Evolutionary conservation across 1,140 invertebrate species (phyloP), one percentile per base, ranked within the genome.

Genomic region (Mamestra configurata): DNA sequence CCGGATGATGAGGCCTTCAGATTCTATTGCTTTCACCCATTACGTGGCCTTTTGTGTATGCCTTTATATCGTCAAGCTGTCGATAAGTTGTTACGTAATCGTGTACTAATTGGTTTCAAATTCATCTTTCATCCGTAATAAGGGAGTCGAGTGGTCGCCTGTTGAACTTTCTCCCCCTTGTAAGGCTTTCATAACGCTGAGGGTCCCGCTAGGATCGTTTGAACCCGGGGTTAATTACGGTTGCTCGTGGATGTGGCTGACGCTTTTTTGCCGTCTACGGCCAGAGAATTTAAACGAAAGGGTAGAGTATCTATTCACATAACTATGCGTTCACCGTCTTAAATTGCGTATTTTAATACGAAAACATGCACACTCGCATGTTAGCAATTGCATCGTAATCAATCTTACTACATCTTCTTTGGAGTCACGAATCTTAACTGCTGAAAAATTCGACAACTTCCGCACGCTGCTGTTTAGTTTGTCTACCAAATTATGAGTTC

Each of bases 21-120:
- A 82, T 88, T 85, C 86, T 86, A 89, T 87, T 88, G 88, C 92
- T 93, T 93, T 93, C 92, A 90, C 91, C 89, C 49, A 91, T 91
- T 91, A 92, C 80, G 61, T 84, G 31, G 72, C 68, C 82, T 86
- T 83, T 87, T 82, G 73, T 84, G 68, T 82, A 61, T 87, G 83
- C 49, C 80, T 84, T 81, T 80, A 80, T 72, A 79, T 84, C 71
- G 24, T 49, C 37, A 57, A 76, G 22, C 22, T 64, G 77, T 79
- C 79, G 68, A 79, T 82, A 77, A 79, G 66, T 72, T 71, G 79
- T 86, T 88, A 86, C 79, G 81, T 86, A 86, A 86, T 84, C 27
- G 81, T 85, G 49, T 53, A 82, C 75, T 86, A 84, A 87, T 88
- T 86, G 83, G 79, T 76, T 80, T 82, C 81, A 83, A 84, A 79